Base-by-base conservation (phyloP, 2,113 vertebrate species). In the Eubucco bourcierii region DNA sequence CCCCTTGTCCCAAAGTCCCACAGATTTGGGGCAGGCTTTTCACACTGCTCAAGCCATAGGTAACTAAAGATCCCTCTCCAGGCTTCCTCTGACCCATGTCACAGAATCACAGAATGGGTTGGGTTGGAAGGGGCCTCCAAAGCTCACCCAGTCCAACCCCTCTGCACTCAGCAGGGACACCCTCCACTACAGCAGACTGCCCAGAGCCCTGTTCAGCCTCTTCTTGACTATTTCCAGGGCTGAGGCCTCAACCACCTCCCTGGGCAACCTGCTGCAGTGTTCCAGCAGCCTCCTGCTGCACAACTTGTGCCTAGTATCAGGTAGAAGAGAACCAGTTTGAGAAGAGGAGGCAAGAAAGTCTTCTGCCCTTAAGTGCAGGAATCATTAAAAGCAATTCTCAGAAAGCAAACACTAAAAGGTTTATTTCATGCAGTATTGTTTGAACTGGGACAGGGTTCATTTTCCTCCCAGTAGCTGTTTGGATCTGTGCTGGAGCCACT, bases 391-490 rank as follows among this genome's bases (percentile, higher is more conserved):
- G 74, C 77, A 88, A 74, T 23, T 37, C 81, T 79, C 63, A 80
- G 84, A 87, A 94, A 95, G 77, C 79, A 93, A 83, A 67, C 61
- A 77, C 37, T 60, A 68, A 80, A 95, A 85, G 80, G 28, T 71
- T 91, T 56, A 58, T 88, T 93, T 90, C 61, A 63, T 18, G 25
- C 53, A 71, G n/a, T 11, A 17, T 2, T 37, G 56, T 25, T 25
- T 41, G 10, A 34, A 37, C 28, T 58, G 39, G 68, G 34, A 19
- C 21, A 55, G 68, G 29, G 68, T 37, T 55, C 15, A 72, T 39
- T 29, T 53, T 39, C 27, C 18, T 11, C 50, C 10, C 7, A 50
- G 67, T 19, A 70, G 44, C 31, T 21, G 28, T 39, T 55, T 21
- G 68, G 50, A 21, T 72, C 11, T 50, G 44, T 68, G 44, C 66